Evolutionary conservation across 2,797 vertebrate species (phyloP).

Genomic region (Kryptopterus vitreolus): DNA sequence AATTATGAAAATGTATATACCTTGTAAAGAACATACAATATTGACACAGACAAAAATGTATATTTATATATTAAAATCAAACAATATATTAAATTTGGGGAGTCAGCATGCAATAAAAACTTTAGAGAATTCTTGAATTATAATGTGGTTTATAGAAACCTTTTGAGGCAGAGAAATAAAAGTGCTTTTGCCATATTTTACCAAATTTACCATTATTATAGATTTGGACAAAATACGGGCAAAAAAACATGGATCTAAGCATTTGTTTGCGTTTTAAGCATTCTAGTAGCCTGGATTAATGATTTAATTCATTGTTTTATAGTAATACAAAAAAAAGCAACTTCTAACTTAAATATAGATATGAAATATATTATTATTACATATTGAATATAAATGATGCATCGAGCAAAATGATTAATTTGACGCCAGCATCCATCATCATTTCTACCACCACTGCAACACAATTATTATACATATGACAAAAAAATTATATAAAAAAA

Average conservation of each 20-base stretch:
- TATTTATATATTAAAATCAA: not conserved
- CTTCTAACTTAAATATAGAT: too few relatives aligned
- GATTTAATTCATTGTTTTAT: constrained; percentile 6
- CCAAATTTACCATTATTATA: not conserved
- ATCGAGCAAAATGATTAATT: not conserved
- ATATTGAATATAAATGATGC: too few relatives aligned
- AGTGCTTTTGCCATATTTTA: too few relatives aligned
- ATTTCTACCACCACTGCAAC: not conserved
- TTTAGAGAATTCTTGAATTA: not conserved
- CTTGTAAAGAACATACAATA: constrained; percentile 1
- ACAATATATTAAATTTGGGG: not conserved
- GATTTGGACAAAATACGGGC: not conserved
- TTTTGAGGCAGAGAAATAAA: not conserved
- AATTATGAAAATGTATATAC: not conserved
- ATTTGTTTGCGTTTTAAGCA: not conserved
- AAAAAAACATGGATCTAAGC: not conserved
- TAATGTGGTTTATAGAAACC: not conserved
- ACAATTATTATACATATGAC: not conserved
- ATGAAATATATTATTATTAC: too few relatives aligned
- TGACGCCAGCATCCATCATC: not conserved
- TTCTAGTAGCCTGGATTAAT: too few relatives aligned
- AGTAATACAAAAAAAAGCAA: too few relatives aligned
- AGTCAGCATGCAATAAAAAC: not conserved
- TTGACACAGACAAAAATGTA: not conserved
- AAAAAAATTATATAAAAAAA: not conserved